Conservation (phyloP, 2,888 invertebrate genomes). For the Orgyia antiqua region DNA sequence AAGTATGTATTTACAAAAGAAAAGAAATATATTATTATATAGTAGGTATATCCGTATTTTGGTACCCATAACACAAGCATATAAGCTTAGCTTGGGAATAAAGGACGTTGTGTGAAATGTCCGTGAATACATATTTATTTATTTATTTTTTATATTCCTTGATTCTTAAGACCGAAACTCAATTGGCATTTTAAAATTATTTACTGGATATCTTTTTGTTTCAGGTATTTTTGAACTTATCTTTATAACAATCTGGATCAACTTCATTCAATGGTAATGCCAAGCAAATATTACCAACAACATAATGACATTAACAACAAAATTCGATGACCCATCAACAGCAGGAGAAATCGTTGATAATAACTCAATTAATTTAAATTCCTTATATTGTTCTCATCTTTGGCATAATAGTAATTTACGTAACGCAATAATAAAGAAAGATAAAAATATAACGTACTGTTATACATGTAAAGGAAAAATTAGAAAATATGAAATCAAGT, state of each 20-base stretch:
- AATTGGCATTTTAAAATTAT: no score
- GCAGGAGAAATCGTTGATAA: constrained; percentile 33
- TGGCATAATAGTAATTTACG: constrained; percentile 59
- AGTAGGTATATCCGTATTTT: no score
- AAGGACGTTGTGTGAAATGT: no score
- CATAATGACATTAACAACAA: constrained; percentile 50
- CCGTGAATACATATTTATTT: no score
- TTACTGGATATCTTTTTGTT: no score
- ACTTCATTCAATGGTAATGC: constrained; percentile 7
- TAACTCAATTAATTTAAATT: constrained; percentile 52
- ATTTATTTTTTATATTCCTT: no score
- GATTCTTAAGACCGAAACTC: no score
- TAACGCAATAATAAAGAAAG: constrained; percentile 46
- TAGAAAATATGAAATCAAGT: constrained; percentile 62
- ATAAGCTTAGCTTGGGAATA: no score
- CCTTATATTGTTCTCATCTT: constrained; percentile 61
- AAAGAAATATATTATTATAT: no score
- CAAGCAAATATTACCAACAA: constrained; percentile 14
- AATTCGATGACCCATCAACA: constrained; percentile 38
- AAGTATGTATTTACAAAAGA: no score
- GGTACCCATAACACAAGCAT: no score
- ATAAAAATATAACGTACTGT: constrained; percentile 57
- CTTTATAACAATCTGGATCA: constrained; percentile 7
- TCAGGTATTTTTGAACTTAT: no score
- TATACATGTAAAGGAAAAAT: constrained; percentile 66